Evolutionary conservation across 1,140 invertebrate species (phyloP), one percentile per base, ranked within the genome.

Genomic region (Myzus persicae): DNA sequence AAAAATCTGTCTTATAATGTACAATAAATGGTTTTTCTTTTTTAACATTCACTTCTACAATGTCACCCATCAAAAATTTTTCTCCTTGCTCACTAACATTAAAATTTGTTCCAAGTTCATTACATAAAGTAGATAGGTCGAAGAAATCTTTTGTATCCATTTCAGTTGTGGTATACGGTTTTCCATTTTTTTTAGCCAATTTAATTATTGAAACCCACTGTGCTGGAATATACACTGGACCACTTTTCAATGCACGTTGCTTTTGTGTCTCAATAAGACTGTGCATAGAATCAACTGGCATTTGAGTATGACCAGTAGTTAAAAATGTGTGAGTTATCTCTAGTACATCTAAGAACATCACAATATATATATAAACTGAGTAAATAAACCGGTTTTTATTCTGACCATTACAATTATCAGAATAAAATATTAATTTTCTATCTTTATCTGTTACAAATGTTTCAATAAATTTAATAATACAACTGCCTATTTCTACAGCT

Each of bases 381-480:
- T 87, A 87, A 46, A 87, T 87, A 36, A 14, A 87, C 26, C 24
- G 44, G 22, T 87, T 87, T 87, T 87, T 87, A 87, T 87, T 87
- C 22, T 46, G 85, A 87, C 85, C 42, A 44, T 87, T 87, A 46
- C 85, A 87, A 20, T 87, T 87, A 87, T 87, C 85, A 46, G 42
- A 87, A 87, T 87, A 87, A 87, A 87, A 87, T 87, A 46, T n/a
- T 87, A 87, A 36, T 22, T 46, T 36, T n/a, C 46, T 24, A 67
- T 67, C 24, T 87, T 87, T 8, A 87, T 87, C 22, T 87, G 85
- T 31, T 31, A 87, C 85, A 87, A 46, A 87, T n/a, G 22, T 87
- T 87, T 87, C 85, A 46, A 87, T 22, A 87, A 87, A 87, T 46
- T 87, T 87, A 14, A 87, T 8, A 2, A 87, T n/a, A 31, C 85